These are phyloP conservation scores for Trachops cirrhosus DNA, from an alignment of 2,797 vertebrate species.

Conservation along the genomic window DNA sequence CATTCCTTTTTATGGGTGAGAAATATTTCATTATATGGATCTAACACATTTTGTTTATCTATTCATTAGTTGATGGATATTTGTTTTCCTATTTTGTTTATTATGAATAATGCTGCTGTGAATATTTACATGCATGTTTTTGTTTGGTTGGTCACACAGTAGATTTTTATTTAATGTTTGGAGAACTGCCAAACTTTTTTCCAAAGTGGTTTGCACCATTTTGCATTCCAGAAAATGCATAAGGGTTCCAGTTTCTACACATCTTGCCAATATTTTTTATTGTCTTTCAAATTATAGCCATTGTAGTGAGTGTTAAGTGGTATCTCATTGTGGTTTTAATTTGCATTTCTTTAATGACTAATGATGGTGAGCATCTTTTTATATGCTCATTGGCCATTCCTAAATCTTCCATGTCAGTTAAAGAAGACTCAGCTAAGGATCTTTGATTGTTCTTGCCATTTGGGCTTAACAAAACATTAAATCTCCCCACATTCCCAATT, in stretches of 20 bases:
- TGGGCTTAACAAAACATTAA: background rate
- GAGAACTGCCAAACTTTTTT: background rate
- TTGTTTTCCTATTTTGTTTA: constrained; percentile 26
- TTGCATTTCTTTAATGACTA: constrained; percentile 8
- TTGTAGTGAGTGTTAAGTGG: background rate
- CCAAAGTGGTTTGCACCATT: background rate
- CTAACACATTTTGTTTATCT: background rate
- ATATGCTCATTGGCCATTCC: background rate
- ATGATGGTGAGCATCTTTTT: background rate
- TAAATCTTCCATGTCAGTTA: background rate
- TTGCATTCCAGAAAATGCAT: background rate
- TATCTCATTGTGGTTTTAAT: background rate
- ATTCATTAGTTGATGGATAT: background rate
- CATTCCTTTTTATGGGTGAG: background rate
- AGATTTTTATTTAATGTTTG: constrained; percentile 23
- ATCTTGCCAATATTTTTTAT: background rate
- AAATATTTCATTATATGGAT: background rate
- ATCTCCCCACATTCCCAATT: background rate
- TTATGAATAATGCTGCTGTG: background rate
- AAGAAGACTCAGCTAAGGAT: background rate
- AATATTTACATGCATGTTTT: background rate
- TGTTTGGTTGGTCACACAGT: background rate
- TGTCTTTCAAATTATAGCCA: background rate
- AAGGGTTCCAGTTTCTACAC: background rate
- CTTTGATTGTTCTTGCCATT: background rate